Evolutionary conservation across 2,113 vertebrate species (phyloP), one percentile per base, ranked within the genome.

Genomic region (Ornithorhynchus anatinus): DNA sequence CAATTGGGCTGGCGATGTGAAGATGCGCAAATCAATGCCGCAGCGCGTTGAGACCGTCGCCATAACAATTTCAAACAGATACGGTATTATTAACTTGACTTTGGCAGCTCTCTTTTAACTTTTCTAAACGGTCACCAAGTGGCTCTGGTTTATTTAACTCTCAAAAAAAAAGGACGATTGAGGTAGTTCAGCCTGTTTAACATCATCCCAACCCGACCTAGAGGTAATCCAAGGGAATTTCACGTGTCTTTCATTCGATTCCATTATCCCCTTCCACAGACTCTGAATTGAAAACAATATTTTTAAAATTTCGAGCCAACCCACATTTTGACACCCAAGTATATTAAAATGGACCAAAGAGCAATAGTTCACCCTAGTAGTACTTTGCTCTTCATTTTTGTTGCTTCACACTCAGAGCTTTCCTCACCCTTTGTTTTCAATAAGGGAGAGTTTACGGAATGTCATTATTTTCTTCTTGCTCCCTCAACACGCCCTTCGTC

Each of bases 131-230:
- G 38, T 79, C 20, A 47, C 52, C 78, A 82, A 40, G 27, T 59
- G 62, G 66, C 68, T 75, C 79, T 86, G 71, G 62, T 77, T 88
- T 80, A 82, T 86, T 79, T 88, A 82, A 82, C 72, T 72, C 59
- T 35, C 43, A 72, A 65, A 86, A 80, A 65, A 86, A 80, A 80
- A 79, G 79, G 82, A 79, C 60, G 82, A 86, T 79, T 69, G 60
- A 33, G 74, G 77, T 39, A 36, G 77, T 63, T 84, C 78, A 54
- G 37, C 39, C 74, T 88, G 75, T 37, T 79, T 75, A 75, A 61
- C 67, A 67, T 86, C 74, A 86, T 81, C 64, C 25, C 22, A 61
- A 79, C 25, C 47, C 65, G 36, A 79, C 19, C 52, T 29, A 62
- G 48, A 72, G 56, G 40, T 58, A 66, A 77, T 72, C 29, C 50